These are phyloP conservation scores for Heliconius sara DNA, from an alignment of 2,888 invertebrate species.

Conservation along the genomic window DNA sequence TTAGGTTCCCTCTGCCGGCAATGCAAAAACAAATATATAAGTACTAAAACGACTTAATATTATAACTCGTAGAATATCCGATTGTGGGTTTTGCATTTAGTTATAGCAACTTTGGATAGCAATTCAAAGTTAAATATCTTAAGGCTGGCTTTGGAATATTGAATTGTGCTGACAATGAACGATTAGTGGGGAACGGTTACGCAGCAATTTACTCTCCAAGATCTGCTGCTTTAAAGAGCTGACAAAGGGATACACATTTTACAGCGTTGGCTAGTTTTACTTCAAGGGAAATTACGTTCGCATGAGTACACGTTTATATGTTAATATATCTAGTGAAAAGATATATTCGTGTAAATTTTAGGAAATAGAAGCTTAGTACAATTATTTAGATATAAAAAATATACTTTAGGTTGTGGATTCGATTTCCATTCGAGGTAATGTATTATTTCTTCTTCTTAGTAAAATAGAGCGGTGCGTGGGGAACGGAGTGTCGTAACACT, in stretches of 20 bases:
- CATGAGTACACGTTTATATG: not conserved
- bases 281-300: not conserved
- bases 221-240: constrained; percentile 17
- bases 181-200: constrained; percentile 31
- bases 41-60: not conserved
- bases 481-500: too few species aligned
- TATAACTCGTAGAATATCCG: not conserved
- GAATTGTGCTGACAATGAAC: constrained; percentile 34
- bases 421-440: not conserved
- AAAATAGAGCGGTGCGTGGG: too few species aligned
- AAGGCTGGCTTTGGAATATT: not conserved
- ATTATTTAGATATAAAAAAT: too few species aligned
- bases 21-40: not conserved
- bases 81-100: not conserved
- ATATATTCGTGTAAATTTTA: not conserved
- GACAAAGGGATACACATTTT: constrained; percentile 26
- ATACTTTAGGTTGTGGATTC: not conserved
- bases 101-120: not conserved
- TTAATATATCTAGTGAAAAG: not conserved
- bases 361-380: too few species aligned
- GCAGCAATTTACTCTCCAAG: constrained; percentile 31
- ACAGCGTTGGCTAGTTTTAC: constrained; percentile 6
- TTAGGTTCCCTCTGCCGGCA: too few species aligned
- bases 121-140: constrained; percentile 7
- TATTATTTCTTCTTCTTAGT: not conserved